Percentiles rank a stretch among this genome's conserved stretches.
Evolutionary conservation across 2,113 vertebrate species (phyloP).

Genomic region (Elephantulus edwardii): DNA sequence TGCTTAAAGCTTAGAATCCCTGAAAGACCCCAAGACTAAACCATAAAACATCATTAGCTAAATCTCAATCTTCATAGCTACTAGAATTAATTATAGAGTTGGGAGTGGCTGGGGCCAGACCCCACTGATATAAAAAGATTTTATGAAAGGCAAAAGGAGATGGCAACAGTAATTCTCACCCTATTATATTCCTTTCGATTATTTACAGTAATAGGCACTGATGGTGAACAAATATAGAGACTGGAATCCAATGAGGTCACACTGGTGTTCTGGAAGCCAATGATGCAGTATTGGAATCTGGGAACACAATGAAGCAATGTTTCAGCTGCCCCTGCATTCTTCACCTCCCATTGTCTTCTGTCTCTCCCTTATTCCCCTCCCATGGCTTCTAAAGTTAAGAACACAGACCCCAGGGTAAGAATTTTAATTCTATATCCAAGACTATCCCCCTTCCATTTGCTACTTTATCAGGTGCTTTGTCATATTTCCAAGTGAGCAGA

Average conservation of each 20-base stretch:
- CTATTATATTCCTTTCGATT: slow-evolving; percentile 77
- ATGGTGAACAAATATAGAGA: slow-evolving; percentile 75
- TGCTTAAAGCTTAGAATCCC: slow-evolving; percentile 47
- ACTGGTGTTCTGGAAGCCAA: slow-evolving; percentile 64
- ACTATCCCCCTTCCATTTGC: background rate
- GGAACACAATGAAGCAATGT: slow-evolving; percentile 55
- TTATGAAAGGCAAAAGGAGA: slow-evolving; percentile 73
- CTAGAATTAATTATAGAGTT: slow-evolving; percentile 70
- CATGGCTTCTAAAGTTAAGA: background rate
- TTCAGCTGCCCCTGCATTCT: slow-evolving; percentile 73
- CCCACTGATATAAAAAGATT: slow-evolving; percentile 79
- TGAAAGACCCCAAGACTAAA: slow-evolving; percentile 17
- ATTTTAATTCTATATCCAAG: background rate
- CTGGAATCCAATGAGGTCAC: slow-evolving; percentile 79
- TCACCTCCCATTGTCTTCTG: slow-evolving; percentile 56
- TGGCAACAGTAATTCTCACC: slow-evolving; percentile 67
- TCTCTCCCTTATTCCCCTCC: background rate
- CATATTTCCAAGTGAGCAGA: background rate
- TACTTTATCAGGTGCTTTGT: background rate
- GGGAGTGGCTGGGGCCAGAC: slow-evolving; percentile 73
- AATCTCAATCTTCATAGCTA: slow-evolving; percentile 41
- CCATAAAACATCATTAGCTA: slow-evolving; percentile 65
- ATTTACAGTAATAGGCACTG: slow-evolving; percentile 77
- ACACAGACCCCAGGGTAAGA: background rate
- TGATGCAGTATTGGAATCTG: slow-evolving; percentile 67